phyloP scores from a whole-genome alignment of 2,113 vertebrate genomes.

The Baryphthengus martii region DNA sequence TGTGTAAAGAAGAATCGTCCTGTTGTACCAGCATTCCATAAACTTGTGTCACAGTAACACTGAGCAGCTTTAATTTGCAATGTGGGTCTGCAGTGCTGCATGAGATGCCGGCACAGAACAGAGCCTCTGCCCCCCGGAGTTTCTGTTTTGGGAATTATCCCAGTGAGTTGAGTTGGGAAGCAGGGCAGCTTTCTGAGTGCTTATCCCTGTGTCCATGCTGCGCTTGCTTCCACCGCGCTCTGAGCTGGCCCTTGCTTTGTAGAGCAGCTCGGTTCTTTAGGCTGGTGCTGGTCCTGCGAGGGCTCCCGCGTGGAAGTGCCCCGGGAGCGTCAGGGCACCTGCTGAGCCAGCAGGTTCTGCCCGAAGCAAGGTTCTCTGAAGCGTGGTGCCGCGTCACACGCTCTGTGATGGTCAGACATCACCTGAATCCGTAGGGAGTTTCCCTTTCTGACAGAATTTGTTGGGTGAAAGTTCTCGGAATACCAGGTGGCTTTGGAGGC shows the following conservation, averaged over 20 bases:
- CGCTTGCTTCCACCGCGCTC: not conserved
- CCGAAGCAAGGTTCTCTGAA: not conserved
- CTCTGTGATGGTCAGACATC: not conserved
- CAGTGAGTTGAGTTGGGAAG: not conserved
- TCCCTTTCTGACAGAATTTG: not conserved
- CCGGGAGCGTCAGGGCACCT: not conserved
- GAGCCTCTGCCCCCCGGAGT: not conserved
- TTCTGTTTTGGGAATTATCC: too few relatives aligned
- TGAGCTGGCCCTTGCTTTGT: fast-evolving
- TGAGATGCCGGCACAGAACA: not conserved
- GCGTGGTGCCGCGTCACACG: not conserved
- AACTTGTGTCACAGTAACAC: not conserved
- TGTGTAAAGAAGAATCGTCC: not conserved
- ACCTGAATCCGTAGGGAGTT: not conserved
- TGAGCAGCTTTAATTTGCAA: not conserved
- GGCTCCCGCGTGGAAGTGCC: not conserved
- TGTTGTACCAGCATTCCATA: not conserved
- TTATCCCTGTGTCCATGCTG: not conserved
- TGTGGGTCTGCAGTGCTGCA: not conserved
- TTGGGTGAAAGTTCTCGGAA: not conserved
- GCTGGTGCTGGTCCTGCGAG: not conserved
- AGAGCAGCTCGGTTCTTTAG: not conserved
- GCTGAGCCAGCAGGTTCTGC: not conserved
- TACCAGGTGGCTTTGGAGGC: not conserved
- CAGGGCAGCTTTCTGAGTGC: fast-evolving